phyloP scores from a whole-genome alignment of 1,140 invertebrate genomes.

The Bombus haemorrhoidalis region DNA sequence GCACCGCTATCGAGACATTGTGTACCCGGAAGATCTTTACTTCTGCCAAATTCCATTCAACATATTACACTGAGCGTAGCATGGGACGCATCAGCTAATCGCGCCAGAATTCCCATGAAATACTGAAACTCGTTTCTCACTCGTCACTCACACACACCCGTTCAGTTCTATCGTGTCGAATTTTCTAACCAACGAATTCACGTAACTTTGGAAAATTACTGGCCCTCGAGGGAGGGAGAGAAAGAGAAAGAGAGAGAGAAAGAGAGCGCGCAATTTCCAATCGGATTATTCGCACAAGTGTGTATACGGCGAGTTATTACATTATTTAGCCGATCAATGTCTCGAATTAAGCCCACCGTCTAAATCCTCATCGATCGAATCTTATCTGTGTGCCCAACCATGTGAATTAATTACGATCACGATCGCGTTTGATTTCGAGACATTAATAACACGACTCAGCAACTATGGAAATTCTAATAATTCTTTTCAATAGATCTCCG shows the following conservation, averaged over 20 bases:
- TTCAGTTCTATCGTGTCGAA: not conserved
- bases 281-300: not conserved
- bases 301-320: not conserved
- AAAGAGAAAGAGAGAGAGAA: too few species aligned
- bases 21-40: constrained; percentile 18
- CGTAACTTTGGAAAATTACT: not conserved
- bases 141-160: not conserved
- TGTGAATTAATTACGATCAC: constrained; percentile 8
- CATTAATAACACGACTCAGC: not conserved
- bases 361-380: constrained; percentile 3
- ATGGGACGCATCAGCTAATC: not conserved
- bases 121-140: too few species aligned
- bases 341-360: not conserved
- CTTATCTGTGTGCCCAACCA: not conserved
- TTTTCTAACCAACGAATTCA: not conserved
- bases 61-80: not conserved
- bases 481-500: not conserved
- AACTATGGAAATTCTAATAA: not conserved
- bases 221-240: not conserved
- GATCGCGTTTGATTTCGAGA: not conserved
- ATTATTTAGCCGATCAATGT: not conserved
- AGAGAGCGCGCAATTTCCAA: not conserved
- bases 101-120: not conserved
- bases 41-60: constrained; percentile 54
- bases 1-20: constrained; percentile 14